Evolutionary conservation across 2,113 vertebrate genomes (phyloP).

Genomic region (Opisthocomus hoazin): DNA sequence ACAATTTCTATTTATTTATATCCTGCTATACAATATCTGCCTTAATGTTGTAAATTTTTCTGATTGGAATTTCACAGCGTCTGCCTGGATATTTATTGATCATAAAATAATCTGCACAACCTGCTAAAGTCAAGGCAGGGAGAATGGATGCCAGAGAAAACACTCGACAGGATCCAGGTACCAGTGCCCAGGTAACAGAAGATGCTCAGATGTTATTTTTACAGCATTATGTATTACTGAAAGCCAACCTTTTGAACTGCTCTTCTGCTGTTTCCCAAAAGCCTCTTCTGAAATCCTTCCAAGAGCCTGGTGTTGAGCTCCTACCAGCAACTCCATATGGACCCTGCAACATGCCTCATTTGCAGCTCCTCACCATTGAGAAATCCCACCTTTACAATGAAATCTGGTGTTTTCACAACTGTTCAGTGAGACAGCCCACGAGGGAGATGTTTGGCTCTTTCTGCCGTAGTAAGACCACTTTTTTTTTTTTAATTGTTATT

Average conservation of each 20-base stretch:
- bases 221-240: not conserved
- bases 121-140: not conserved
- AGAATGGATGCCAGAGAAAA: not conserved
- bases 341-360: slow-evolving; percentile 32
- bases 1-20: slow-evolving; percentile 76
- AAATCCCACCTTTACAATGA: slow-evolving; percentile 42
- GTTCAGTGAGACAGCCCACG: not conserved
- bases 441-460: slow-evolving; percentile 38
- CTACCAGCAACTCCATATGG: slow-evolving; percentile 45
- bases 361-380: slow-evolving; percentile 21
- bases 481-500: not conserved
- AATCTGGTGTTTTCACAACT: slow-evolving; percentile 58
- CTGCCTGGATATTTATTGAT: slow-evolving; percentile 67
- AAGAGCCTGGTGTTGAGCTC: slow-evolving; percentile 22
- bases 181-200: not conserved
- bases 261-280: not conserved
- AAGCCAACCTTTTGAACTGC: slow-evolving; percentile 1
- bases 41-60: slow-evolving; percentile 72
- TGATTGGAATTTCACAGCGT: slow-evolving; percentile 70
- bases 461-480: not conserved
- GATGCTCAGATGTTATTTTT: slow-evolving; percentile 21
- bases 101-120: slow-evolving; percentile 30
- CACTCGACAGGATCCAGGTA: not conserved
- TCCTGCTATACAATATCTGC: slow-evolving; percentile 61
- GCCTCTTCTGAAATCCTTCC: not conserved